Evolutionary conservation across 2,888 invertebrate genomes (phyloP), one percentile per base, ranked within the genome.

Genomic region (Eurytoma adleriae): DNA sequence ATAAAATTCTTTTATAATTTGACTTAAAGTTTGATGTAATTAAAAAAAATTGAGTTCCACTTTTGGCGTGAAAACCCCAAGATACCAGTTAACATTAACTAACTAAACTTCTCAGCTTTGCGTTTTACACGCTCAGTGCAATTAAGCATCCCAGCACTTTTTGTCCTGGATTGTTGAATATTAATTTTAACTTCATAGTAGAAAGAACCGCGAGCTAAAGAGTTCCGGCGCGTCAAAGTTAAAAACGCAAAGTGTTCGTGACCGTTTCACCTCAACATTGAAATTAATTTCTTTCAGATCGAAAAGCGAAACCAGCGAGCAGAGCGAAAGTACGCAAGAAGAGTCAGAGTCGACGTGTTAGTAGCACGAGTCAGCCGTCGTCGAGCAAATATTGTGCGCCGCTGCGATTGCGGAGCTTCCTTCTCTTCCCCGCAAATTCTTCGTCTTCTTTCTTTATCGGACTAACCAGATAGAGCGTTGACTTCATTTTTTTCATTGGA

Each of bases 261-360:
- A 84, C 73, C 83, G 81, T 85, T 83, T 89, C 83, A 88, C 88
- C 83, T 87, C 84, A 84, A 80, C 48, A 78, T 72, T 78, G 54
- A 59, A 82, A 79, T 82, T 90, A 86, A 89, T 90, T 90, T 89
- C 89, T 90, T 90, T 90, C 90, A 90, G 90, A 90, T 90, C 89
- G 85, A 90, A 90, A 90, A 89, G 86, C 85, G 89, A 90, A 86
- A 87, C 86, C 83, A 88, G 87, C 86, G 89, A 90, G 87, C 84
- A 86, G 86, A 87, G 83, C 85, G 87, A 89, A 83, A 88, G 84
- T 74, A 85, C 87, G 74, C 85, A 88, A 83, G 88, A 90, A 86
- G 90, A 90, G 77, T 84, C 85, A 82, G 88, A 90, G 84, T 87
- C 89, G 81, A 84, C 89, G 83, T 88, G 82, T 85, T 85, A 83